Conservation (phyloP, 2,888 invertebrate species). For the Drosophila tripunctata region DNA sequence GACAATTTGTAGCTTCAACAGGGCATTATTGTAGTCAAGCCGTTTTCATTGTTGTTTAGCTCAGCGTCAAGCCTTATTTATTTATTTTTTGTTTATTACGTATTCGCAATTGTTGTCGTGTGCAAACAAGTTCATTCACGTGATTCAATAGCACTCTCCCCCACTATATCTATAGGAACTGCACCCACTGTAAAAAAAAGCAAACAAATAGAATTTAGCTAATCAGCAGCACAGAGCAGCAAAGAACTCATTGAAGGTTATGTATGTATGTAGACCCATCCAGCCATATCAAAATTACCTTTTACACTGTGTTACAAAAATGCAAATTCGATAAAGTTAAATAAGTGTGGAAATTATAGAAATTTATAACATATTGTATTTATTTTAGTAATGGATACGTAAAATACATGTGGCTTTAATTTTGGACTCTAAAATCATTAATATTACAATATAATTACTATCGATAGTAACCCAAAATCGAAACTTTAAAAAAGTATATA, state of each 20-base stretch:
- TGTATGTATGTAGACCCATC: conserved; percentile 25
- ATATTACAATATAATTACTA: too few species aligned
- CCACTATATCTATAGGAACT: conserved; percentile 14
- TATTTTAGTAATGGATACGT: too few species aligned
- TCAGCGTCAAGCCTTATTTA: conserved; percentile 1
- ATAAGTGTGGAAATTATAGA: background rate
- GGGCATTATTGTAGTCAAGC: background rate
- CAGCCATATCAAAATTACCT: conserved; percentile 9
- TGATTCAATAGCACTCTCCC: conserved; percentile 32
- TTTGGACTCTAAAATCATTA: too few species aligned
- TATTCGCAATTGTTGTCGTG: conserved; percentile 40
- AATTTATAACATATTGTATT: too few species aligned
- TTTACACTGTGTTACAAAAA: conserved; percentile 30
- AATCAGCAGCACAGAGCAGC: conserved; percentile 49
- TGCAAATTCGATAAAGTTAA: background rate
- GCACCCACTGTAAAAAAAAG: conserved; percentile 12
- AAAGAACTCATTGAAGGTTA: conserved; percentile 46
- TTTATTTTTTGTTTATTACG: conserved; percentile 13
- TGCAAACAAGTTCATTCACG: conserved; percentile 71
- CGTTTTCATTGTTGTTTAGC: too few species aligned
- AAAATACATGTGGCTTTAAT: too few species aligned
- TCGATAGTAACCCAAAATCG: too few species aligned
- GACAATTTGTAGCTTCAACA: background rate
- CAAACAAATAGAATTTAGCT: conserved; percentile 39
- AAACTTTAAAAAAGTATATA: background rate